Evolutionary conservation across 2,888 invertebrate genomes (phyloP), one percentile per base, ranked within the genome.

Genomic region (Ormyrus thymus): DNA sequence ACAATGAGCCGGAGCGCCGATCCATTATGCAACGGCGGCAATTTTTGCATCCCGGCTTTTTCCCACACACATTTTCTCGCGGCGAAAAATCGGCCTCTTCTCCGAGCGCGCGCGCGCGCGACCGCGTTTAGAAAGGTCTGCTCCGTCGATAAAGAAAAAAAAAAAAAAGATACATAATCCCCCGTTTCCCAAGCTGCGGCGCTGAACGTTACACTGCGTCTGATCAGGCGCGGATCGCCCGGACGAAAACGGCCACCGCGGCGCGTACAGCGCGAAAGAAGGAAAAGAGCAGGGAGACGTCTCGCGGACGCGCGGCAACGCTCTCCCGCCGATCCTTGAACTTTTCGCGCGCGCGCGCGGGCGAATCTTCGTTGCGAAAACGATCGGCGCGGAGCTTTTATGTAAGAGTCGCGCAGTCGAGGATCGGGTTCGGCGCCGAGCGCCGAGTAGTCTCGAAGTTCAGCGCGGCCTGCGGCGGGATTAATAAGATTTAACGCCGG

Each of bases 261-360:
- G 4, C 29, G 0, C 29, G 29, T 29, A 3, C 0, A 29, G 4
- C 29, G 29, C 4, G 4, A 29, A 29, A 29, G 29, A 29, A 29
- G 29, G 29, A 29, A 29, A 29, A 29, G 29, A 29, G 4, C 29
- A 29, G 29, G 29, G 29, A 29, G 29, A 29, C 29, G 29, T 29
- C 29, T 29, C 29, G 29, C 4, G 29, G 29, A 29, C 29, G 29
- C 4, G 29, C 4, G 29, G 29, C 29, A 29, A 29, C 4, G 2
- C 29, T 3, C 29, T 61, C 51, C 43, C 51, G 56, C 10, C n/a
- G 73, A 51, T 68, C 69, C 73, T 73, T 78, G 73, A 78, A 78
- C 73, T 56, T 78, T 74, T 51, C 51, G 50, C 13, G 45, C 58
- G 61, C 58, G 61, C 8, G 6, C 61, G 59, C n/a, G 29, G 2